phyloP scores from a whole-genome alignment of 2,888 invertebrate genomes.

The Drosophila phalerata region DNA sequence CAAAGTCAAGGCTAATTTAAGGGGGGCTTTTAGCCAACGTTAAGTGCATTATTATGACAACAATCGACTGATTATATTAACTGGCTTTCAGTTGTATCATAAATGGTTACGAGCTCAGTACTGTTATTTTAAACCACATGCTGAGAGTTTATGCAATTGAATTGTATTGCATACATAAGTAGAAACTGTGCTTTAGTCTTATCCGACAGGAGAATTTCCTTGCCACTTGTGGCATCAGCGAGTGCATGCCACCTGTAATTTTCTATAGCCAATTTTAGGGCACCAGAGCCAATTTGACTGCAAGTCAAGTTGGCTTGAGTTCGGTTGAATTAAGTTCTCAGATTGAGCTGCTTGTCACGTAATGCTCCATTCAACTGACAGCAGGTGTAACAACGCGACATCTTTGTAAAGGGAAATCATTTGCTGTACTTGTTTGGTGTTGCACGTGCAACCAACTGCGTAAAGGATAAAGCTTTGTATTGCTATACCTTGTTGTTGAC shows the following conservation, averaged over 20 bases:
- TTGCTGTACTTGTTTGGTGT: constrained; percentile 25
- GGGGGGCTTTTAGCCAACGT: constrained; percentile 2
- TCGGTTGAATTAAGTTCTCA: not conserved
- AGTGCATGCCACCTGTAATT: constrained; percentile 22
- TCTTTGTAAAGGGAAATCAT: constrained; percentile 41
- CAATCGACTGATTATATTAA: constrained; percentile 41
- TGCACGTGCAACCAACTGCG: constrained; percentile 47
- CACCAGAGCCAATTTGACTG: constrained; percentile 19
- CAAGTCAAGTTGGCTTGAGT: not conserved
- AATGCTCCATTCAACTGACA: constrained; percentile 20
- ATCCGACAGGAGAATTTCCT: constrained; percentile 1
- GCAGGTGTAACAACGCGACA: constrained; percentile 33
- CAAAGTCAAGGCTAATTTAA: constrained; percentile 26
- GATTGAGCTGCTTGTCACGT: constrained; percentile 54
- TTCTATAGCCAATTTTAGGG: constrained; percentile 16
- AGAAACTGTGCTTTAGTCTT: constrained; percentile 3
- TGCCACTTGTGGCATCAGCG: constrained; percentile 30
- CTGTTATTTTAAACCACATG: constrained; percentile 17
- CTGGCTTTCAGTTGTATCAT: constrained; percentile 50
- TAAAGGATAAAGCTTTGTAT: constrained; percentile 22
- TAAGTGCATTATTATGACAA: constrained; percentile 22
- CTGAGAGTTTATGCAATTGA: constrained; percentile 35
- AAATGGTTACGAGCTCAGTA: constrained; percentile 21
- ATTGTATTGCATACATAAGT: no score
- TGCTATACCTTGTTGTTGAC: not conserved